Conservation (phyloP, 2,888 invertebrate species). For the Abrostola tripartita region DNA sequence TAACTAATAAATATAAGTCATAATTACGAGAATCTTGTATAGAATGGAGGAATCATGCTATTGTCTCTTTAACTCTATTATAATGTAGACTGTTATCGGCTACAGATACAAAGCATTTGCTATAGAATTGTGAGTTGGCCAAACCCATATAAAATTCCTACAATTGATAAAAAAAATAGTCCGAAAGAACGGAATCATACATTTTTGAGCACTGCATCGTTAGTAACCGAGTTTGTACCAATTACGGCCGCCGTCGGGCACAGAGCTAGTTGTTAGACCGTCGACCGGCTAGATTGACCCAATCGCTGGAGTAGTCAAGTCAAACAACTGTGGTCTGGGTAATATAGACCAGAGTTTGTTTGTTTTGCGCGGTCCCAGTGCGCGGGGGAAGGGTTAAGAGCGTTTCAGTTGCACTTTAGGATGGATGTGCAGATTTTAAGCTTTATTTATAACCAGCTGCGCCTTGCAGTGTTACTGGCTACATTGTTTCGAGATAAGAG, state of each 20-base stretch:
- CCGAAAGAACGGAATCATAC: background rate
- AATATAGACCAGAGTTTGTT: conserved; percentile 40
- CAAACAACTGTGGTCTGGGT: conserved; percentile 50
- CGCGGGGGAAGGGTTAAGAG: conserved; percentile 19
- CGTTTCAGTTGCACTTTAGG: conserved; percentile 27
- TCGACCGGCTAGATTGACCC: conserved; percentile 36
- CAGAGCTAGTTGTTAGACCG: conserved; percentile 5
- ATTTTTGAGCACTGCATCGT: conserved; percentile 8
- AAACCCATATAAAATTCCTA: background rate
- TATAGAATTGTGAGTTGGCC: no score
- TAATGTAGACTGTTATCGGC: no score
- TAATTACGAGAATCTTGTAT: no score
- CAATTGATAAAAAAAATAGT: background rate
- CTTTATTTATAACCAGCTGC: no score
- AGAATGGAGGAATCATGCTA: no score
- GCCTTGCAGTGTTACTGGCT: no score
- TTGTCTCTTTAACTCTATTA: no score
- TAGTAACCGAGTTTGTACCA: conserved; percentile 7
- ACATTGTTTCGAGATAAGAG: no score
- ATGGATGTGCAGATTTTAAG: no score
- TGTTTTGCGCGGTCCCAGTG: conserved; percentile 38
- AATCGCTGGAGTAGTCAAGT: conserved; percentile 55
- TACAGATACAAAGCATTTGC: no score
- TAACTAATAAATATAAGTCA: no score
- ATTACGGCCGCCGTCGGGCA: conserved; percentile 8